Percentiles rank a stretch among this genome's conserved stretches.
Evolutionary conservation across 1,140 invertebrate genomes (phyloP).

Genomic region (Babylonia areolata): DNA sequence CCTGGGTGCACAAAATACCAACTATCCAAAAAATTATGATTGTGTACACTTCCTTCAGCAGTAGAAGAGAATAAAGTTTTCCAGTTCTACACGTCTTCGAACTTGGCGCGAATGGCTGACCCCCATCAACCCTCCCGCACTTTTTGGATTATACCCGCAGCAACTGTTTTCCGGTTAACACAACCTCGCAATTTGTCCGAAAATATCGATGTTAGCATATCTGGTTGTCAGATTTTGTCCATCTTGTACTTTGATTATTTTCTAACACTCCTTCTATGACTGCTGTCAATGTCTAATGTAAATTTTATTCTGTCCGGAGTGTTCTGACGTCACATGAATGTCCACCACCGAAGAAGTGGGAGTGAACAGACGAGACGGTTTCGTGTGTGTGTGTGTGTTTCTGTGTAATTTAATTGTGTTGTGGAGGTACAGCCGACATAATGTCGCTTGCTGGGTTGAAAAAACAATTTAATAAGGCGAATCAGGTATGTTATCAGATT

Average conservation of each 20-base stretch:
- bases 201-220: neutral
- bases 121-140: slow-evolving; percentile 33
- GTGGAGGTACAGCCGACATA: slow-evolving; percentile 44
- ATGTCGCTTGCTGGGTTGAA: slow-evolving; percentile 98
- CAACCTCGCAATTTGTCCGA: neutral
- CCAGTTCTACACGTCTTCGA: neutral
- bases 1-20: neutral
- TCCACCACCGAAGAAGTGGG: slow-evolving; percentile 38
- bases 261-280: neutral
- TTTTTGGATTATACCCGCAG: slow-evolving; percentile 28
- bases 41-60: neutral
- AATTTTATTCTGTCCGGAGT: slow-evolving; percentile 13
- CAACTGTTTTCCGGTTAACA: neutral
- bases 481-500: slow-evolving; percentile 84
- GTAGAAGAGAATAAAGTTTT: too few relatives aligned
- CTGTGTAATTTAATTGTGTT: slow-evolving; percentile 3
- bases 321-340: slow-evolving; percentile 33
- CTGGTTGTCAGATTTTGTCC: too few relatives aligned
- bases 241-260: neutral
- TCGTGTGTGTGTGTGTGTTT: slow-evolving; percentile 24
- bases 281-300: neutral
- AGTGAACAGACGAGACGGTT: slow-evolving; percentile 20
- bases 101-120: slow-evolving; percentile 23
- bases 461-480: slow-evolving; percentile 99
- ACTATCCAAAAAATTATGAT: neutral